A percentile compares a stretch with the other conserved stretches of the same genome.
phyloP scores from a whole-genome alignment of 2,113 vertebrate genomes.

The Ictidomys tridecemlineatus region DNA sequence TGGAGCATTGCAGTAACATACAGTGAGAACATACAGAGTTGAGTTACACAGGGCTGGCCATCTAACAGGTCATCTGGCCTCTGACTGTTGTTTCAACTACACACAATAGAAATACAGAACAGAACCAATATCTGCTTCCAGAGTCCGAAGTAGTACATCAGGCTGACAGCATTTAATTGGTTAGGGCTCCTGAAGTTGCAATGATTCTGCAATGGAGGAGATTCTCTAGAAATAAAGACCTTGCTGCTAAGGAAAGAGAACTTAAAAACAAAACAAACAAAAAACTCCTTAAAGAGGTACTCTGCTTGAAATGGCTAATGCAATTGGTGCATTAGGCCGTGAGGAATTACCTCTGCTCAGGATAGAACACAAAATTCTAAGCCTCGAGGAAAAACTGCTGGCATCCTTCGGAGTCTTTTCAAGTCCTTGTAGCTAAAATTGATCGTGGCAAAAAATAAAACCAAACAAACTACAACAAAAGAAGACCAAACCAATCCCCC shows the following conservation, averaged over 20 bases:
- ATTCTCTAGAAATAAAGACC: conserved; percentile 83
- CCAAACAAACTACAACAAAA: conserved; percentile 66
- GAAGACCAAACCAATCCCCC: conserved; percentile 67
- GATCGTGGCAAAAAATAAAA: conserved; percentile 75
- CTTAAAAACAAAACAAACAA: conserved; percentile 64
- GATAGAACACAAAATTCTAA: conserved; percentile 75
- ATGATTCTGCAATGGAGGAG: conserved; percentile 80
- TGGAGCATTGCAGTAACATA: conserved; percentile 84
- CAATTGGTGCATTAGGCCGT: conserved; percentile 63
- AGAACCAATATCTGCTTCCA: conserved; percentile 80
- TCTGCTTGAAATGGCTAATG: conserved; percentile 73
- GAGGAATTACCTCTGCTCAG: conserved; percentile 74
- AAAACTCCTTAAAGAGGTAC: conserved; percentile 70
- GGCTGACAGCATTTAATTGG: conserved; percentile 80
- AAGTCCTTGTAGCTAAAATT: conserved; percentile 86
- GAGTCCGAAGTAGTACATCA: conserved; percentile 84
- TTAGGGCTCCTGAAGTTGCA: conserved; percentile 78
- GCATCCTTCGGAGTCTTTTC: conserved; percentile 83
- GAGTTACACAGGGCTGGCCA: conserved; percentile 79
- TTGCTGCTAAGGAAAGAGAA: conserved; percentile 82
- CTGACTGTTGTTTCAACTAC: conserved; percentile 79
- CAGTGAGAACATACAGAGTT: conserved; percentile 86
- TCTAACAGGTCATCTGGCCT: conserved; percentile 83
- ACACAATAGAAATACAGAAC: conserved; percentile 84
- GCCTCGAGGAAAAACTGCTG: conserved; percentile 73